Conservation (phyloP, 2,113 vertebrate genomes). For the Nycticryphes semicollaris region DNA sequence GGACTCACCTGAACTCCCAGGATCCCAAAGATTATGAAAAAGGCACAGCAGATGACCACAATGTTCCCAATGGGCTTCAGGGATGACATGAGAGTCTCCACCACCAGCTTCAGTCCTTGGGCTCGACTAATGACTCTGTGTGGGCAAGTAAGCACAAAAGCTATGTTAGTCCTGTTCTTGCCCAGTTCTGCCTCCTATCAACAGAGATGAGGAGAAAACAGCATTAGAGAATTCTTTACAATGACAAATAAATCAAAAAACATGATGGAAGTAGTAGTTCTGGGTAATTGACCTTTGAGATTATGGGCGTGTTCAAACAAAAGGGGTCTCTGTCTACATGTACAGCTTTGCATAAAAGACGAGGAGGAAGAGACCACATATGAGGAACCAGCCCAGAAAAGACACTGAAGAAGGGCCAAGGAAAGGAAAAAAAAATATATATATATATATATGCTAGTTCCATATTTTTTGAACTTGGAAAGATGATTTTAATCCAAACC, state of each 20-base stretch:
- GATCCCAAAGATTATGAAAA: constrained; percentile 99
- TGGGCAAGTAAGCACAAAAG: not conserved
- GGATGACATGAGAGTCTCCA: constrained; percentile 98
- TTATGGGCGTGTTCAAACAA: not conserved
- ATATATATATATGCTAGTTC: not conserved
- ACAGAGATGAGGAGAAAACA: not conserved
- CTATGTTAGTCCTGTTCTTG: not conserved
- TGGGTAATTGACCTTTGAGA: not conserved
- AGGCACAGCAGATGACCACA: constrained; percentile 98
- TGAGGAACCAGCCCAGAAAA: not conserved
- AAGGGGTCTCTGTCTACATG: not conserved
- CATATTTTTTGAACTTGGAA: not conserved
- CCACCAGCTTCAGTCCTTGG: constrained; percentile 96
- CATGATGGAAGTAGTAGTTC: not conserved
- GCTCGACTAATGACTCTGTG: constrained; percentile 96
- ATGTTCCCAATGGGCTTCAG: constrained; percentile 99
- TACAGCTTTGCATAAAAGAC: not conserved
- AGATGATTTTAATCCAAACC: not conserved
- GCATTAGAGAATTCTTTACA: not conserved
- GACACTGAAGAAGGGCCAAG: not conserved
- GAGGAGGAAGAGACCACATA: not conserved
- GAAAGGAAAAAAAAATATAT: not conserved
- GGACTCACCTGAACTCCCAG: constrained; percentile 93
- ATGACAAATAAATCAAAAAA: not conserved
- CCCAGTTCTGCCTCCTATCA: not conserved